These are phyloP conservation scores for Erythrocercus mccallii DNA, from an alignment of 2,113 vertebrate genomes.

Conservation along the genomic window DNA sequence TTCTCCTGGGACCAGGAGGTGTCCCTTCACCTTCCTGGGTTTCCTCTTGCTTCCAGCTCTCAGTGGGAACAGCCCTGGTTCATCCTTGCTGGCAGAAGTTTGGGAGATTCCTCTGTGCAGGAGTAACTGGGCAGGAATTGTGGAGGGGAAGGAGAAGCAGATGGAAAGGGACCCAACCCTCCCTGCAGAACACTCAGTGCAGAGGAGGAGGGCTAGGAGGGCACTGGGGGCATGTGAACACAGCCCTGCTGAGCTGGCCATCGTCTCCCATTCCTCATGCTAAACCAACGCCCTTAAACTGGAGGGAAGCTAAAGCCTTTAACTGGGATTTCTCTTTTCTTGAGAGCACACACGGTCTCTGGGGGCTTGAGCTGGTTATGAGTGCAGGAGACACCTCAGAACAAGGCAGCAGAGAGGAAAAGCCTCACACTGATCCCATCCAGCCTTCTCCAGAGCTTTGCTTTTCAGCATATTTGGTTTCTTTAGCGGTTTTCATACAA, in stretches of 20 bases:
- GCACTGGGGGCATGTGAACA: fast-evolving
- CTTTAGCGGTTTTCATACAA: not conserved
- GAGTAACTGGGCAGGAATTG: not conserved
- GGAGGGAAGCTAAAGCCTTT: not conserved
- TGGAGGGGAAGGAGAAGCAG: not conserved
- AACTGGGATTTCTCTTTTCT: not conserved
- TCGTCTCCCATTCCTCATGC: not conserved
- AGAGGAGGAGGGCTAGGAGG: not conserved
- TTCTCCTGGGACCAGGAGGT: not conserved
- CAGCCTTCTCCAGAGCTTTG: not conserved
- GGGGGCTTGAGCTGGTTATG: fast-evolving
- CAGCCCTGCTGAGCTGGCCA: not conserved
- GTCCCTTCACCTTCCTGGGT: not conserved
- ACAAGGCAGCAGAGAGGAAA: not conserved
- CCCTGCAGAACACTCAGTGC: not conserved
- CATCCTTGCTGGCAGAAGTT: not conserved
- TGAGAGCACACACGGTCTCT: not conserved
- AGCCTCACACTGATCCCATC: fast-evolving
- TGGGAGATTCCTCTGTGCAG: not conserved
- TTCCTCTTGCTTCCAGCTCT: not conserved
- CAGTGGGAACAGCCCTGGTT: not conserved
- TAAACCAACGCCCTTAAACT: not conserved
- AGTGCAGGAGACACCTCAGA: not conserved
- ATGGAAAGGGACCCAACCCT: not conserved
- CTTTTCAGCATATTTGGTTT: not conserved